A percentile compares a stretch with the other conserved stretches of the same genome.
phyloP scores from a whole-genome alignment of 1,140 invertebrate genomes.

The Fopius arisanus region DNA sequence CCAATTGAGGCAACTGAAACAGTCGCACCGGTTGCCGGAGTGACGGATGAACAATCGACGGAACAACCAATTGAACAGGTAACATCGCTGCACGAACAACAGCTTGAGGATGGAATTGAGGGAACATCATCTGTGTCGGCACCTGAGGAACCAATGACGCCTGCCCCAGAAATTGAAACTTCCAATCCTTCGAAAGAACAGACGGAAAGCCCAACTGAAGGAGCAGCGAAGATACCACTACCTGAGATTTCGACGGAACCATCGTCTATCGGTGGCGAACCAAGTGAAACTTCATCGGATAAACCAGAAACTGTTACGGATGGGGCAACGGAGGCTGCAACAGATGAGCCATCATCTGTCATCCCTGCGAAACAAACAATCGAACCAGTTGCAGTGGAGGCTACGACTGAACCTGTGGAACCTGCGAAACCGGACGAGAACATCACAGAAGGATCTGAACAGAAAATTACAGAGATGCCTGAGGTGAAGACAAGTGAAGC shows the following conservation, averaged over 20 bases:
- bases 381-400: background rate
- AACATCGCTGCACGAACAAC: conserved; percentile 11
- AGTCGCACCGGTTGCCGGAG: conserved; percentile 12
- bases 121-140: background rate
- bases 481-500: conserved; percentile 18
- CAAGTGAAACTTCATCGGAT: conserved; percentile 18
- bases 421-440: background rate
- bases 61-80: conserved; percentile 39
- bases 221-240: background rate
- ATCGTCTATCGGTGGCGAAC: conserved; percentile 7
- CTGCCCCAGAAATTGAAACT: conserved; percentile 18
- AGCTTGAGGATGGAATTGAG: background rate
- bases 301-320: conserved; percentile 2
- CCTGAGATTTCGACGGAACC: conserved; percentile 20
- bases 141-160: conserved; percentile 33
- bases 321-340: background rate
- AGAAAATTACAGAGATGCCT: background rate
- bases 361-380: background rate
- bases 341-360: background rate
- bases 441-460: background rate
- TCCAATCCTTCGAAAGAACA: conserved; percentile 6
- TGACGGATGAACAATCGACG: conserved; percentile 19
- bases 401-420: background rate
- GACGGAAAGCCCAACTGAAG: conserved; percentile 24
- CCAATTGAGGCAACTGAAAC: conserved; percentile 22